Conservation (phyloP, 2,797 vertebrate genomes). For the Orestias chungarensis region DNA sequence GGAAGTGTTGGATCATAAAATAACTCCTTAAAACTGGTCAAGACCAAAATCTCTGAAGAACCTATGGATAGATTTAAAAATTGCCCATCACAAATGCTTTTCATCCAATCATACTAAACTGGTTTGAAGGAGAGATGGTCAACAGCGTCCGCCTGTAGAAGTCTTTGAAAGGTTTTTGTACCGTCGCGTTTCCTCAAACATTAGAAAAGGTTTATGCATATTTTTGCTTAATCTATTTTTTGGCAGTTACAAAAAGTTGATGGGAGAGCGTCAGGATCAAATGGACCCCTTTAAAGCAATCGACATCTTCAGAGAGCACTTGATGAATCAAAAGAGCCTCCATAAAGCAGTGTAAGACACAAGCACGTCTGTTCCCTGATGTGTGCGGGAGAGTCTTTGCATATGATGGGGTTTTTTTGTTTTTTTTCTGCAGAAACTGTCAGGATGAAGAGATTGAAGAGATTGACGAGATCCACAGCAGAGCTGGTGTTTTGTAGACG, state of each 20-base stretch:
- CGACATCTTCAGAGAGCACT: slow-evolving; percentile 46
- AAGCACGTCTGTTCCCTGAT: neutral
- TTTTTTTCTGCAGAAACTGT: slow-evolving; percentile 26
- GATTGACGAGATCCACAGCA: neutral
- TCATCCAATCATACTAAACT: no score
- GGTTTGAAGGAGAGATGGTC: no score
- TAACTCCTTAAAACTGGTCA: no score
- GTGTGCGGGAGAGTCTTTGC: neutral
- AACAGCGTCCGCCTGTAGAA: no score
- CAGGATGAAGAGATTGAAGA: neutral
- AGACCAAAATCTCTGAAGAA: no score
- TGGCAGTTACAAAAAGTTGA: slow-evolving; percentile 26
- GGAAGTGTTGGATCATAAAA: no score
- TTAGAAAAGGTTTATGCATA: no score
- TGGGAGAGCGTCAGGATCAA: slow-evolving; percentile 2
- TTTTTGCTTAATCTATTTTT: no score
- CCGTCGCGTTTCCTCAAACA: no score
- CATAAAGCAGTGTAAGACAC: slow-evolving; percentile 32
- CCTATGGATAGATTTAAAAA: no score
- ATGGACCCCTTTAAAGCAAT: slow-evolving; percentile 23
- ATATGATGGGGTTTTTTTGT: neutral
- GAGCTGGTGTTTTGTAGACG: neutral
- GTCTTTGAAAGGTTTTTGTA: no score
- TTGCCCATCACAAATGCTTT: no score
- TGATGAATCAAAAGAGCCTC: slow-evolving; percentile 43